Conservation (phyloP, 2,797 vertebrate genomes). For the Carcharodon carcharias region DNA sequence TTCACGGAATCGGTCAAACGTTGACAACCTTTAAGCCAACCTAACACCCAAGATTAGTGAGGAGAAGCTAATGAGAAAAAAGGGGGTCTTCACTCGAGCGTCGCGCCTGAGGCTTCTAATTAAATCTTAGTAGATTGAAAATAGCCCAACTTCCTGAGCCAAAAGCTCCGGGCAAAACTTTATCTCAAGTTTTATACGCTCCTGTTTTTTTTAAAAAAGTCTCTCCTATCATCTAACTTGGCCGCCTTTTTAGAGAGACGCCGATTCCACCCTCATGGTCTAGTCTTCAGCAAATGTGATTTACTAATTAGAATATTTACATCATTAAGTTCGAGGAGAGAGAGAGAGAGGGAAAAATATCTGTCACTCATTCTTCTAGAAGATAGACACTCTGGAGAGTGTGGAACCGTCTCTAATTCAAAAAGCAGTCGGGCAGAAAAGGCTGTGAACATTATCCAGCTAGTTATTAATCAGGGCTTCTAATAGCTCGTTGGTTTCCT, state of each 20-base stretch:
- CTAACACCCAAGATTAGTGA: conserved; percentile 71
- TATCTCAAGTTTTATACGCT: conserved; percentile 70
- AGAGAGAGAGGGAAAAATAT: conserved; percentile 59
- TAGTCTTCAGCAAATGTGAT: conserved; percentile 73
- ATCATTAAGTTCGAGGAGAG: conserved; percentile 73
- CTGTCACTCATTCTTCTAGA: conserved; percentile 83
- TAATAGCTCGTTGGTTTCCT: conserved; percentile 52
- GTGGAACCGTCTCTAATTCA: conserved; percentile 80
- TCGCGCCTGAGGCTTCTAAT: conserved; percentile 76
- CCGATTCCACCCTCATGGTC: background rate
- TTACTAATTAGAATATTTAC: conserved; percentile 82
- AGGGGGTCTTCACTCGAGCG: conserved; percentile 55
- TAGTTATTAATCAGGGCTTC: conserved; percentile 71
- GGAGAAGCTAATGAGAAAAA: conserved; percentile 81
- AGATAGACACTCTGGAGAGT: conserved; percentile 83
- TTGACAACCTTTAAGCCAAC: conserved; percentile 78
- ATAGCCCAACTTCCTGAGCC: conserved; percentile 58
- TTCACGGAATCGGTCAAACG: conserved; percentile 76
- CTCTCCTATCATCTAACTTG: background rate
- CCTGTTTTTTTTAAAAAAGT: conserved; percentile 51
- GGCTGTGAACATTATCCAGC: conserved; percentile 72
- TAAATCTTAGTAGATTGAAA: conserved; percentile 88
- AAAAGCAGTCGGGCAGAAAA: conserved; percentile 76
- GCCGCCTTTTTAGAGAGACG: background rate
- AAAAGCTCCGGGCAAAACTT: conserved; percentile 72